Evolutionary conservation across 2,797 vertebrate genomes (phyloP), one percentile per base, ranked within the genome.

Genomic region (Pangasius larnaudii): DNA sequence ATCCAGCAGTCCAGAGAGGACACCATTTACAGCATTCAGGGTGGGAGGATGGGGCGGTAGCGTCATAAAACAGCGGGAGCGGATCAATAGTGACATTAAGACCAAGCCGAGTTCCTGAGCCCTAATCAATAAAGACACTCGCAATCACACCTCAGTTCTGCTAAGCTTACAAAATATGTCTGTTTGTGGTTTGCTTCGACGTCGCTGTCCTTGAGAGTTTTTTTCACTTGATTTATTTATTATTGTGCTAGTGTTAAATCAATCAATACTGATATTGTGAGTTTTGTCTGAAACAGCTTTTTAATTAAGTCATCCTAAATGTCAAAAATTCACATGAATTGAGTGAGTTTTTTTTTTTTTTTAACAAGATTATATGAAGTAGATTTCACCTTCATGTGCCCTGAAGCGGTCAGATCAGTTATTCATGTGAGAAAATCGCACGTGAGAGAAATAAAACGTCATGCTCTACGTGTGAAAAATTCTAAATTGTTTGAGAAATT

Each of bases 51-150:
- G 8, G 56, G 67, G 71, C 8, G 27, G 39, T 9, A 63, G 63
- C 30, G 53, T 42, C 71, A 88, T 88, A 84, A 91, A 58, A 88
- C 86, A 87, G 58, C 74, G 42, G 59, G 33, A 86, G 77, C n/a
- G 49, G 86, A 88, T 90, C 89, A 42, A 92, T 91, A 86, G 46
- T 74, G 56, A 86, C 89, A 88, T 91, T 90, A 89, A 88, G 72
- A 86, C 87, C 69, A 39, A 63, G 71, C 89, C 58, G 77, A 86
- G 84, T 92, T 90, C 91, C 85, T 89, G 88, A 92, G 90, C 89
- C 61, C 71, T 89, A 91, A 91, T 93, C 91, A 91, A 91, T 92
- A 91, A 83, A 22, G 46, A 81, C 85, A 89, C 85, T 89, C 90
- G 33, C 56, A 88, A 88, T 88, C 53, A 87, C 71, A 69, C 74